Evolutionary conservation across 2,888 invertebrate genomes (phyloP), one percentile per base, ranked within the genome.

Genomic region (Aspidiotus rigidus): DNA sequence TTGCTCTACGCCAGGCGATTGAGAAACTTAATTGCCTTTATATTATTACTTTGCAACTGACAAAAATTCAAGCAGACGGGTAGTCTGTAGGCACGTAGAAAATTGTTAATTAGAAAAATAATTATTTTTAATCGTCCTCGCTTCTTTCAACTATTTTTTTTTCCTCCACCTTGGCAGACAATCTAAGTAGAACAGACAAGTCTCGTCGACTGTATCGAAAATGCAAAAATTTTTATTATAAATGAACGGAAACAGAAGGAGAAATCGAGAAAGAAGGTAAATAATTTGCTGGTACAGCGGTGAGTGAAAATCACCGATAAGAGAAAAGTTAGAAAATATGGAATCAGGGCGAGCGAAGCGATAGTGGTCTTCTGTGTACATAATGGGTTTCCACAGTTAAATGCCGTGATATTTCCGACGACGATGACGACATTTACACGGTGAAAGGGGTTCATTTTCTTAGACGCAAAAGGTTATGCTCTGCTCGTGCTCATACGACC

Each of bases 341-440:
- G 54, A n/a, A 17, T 28, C 28, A 54, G 39, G 53, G 39, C 55
- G 40, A 54, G 40, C 53, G 63, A 53, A 39, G 53, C 53, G 49
- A 63, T 53, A 39, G 49, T 54, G 16, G 63, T 40, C 53, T 54
- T 53, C 54, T 63, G 63, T 63, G 63, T 63, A 63, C 63, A 63
- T 53, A 63, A 44, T 49, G 63, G 53, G 63, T 63, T 54, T 39
- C 10, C 28, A 28, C 53, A 63, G 63, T 63, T 63, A 63, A 63
- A 63, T 63, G 63, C 63, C 63, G 63, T 63, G 63, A 63, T 63
- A 63, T 63, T 63, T 63, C 63, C 63, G 63, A 63, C 63, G 53
- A 54, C 49, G 54, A 63, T 28, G n/a, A 40, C 63, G 63, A 63
- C 63, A 63, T 63, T 63, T 63, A n/a, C 11, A 11, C 11, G 49